These are phyloP conservation scores for Myotis daubentonii DNA, from an alignment of 2,797 vertebrate genomes.

Conservation along the genomic window DNA sequence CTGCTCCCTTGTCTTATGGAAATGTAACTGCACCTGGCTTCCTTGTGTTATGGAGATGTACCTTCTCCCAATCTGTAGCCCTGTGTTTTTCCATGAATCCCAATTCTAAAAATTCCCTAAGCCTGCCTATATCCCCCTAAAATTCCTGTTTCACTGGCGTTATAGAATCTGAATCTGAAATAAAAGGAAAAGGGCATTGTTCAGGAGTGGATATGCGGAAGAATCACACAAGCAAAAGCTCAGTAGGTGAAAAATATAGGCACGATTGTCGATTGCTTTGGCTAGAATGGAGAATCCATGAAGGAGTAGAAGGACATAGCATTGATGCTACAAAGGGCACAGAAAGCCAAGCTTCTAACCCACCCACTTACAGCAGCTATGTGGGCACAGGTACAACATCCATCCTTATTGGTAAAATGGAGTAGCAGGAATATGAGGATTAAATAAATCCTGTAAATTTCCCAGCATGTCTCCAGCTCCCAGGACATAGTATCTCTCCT, in stretches of 20 bases:
- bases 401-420: background rate
- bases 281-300: background rate
- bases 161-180: background rate
- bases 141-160: no score
- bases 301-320: background rate
- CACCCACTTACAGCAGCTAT: background rate
- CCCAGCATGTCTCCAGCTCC: background rate
- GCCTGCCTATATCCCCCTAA: no score
- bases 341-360: no score
- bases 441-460: background rate
- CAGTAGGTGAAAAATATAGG: background rate
- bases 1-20: no score
- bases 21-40: no score
- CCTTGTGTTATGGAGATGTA: no score
- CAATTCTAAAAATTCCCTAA: no score
- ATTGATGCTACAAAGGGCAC: background rate
- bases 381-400: background rate
- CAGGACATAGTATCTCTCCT: background rate
- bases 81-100: no score
- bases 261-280: rapidly evolving
- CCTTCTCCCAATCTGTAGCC: no score
- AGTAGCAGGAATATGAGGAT: background rate
- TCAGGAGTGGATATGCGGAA: rapidly evolving
- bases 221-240: background rate
- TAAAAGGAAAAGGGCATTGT: background rate